Base-by-base conservation (phyloP, 2,113 vertebrate species). In the Sinocyclocheilus rhinocerous region DNA sequence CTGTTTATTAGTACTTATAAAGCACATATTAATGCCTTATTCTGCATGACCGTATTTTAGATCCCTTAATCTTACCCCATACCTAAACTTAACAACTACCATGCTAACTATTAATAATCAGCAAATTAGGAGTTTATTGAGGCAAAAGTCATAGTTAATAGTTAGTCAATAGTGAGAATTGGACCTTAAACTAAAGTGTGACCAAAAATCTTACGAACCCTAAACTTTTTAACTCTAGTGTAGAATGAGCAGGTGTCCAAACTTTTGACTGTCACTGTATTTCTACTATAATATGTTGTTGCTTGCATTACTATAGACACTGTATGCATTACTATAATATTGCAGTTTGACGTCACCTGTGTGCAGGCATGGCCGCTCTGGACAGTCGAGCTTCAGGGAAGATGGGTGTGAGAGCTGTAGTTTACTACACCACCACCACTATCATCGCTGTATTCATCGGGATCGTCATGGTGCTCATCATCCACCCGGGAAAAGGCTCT, bases 351-450 rank as follows among this genome's bases (percentile, higher is more conserved):
- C 4, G 6, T 42, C 57, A 84, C 83, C 42, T 75, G 85, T 78
- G 57, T 4, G 48, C 69, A 99, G 98, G 98, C 90, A 98, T 99
- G 96, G 96, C 98, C 86, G 97, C 98, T 77, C 92, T 99, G 93
- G 98, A 99, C 94, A 98, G 96, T 88, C 97, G 97, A 92, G 97
- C 98, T 0, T 99, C 98, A 42, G 98, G 98, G 26, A 99, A 97
- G 94, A 99, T 99, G 98, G 98, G 98, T 33, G 92, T 99, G 92
- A 94, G 98, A 93, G 98, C 98, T 0, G 97, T 99, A 55, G 93
- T 98, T 84, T 99, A 99, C 93, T 99, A 99, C 95, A 99, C 98
- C 97, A 97, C 96, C 79, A 99, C 98, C 0, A 99, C 98, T 16
- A 94, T 99, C 88, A 97, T 99, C 76, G 98, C 98, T 2, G 98